These are phyloP conservation scores for Gorsachius magnificus DNA, from an alignment of 2,797 vertebrate species.

Conservation along the genomic window DNA sequence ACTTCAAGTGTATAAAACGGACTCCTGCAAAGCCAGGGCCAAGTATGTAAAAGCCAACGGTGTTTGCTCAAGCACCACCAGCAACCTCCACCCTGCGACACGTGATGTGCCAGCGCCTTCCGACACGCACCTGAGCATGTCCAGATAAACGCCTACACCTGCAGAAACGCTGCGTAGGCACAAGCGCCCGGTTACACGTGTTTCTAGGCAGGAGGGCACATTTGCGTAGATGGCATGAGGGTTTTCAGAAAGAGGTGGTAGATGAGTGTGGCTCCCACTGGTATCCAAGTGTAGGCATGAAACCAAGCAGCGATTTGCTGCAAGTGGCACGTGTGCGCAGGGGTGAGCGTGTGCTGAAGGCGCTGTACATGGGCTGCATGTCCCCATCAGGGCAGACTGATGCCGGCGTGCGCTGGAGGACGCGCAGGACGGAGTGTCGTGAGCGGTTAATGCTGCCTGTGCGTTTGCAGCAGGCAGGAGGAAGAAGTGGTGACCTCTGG, in stretches of 20 bases:
- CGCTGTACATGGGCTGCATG: rapidly evolving
- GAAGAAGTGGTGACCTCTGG: slow-evolving; percentile 36
- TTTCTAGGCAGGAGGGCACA: neutral
- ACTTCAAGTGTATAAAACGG: neutral
- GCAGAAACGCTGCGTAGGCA: neutral
- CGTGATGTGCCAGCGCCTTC: neutral
- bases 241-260: neutral
- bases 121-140: rapidly evolving
- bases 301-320: neutral
- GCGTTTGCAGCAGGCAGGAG: neutral
- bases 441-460: neutral
- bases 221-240: too few relatives aligned
- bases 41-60: neutral
- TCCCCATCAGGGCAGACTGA: rapidly evolving
- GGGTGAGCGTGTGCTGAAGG: neutral
- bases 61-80: neutral
- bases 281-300: neutral
- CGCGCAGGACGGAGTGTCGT: rapidly evolving
- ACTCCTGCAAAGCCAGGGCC: neutral
- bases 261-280: neutral
- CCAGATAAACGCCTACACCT: neutral
- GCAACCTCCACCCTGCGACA: neutral
- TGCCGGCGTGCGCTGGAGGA: neutral
- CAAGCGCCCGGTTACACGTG: neutral
- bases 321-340: rapidly evolving